A percentile compares a stretch with the other conserved stretches of the same genome.
Evolutionary conservation across 1,140 invertebrate species (phyloP).

Genomic region (Eufriesea mexicana): DNA sequence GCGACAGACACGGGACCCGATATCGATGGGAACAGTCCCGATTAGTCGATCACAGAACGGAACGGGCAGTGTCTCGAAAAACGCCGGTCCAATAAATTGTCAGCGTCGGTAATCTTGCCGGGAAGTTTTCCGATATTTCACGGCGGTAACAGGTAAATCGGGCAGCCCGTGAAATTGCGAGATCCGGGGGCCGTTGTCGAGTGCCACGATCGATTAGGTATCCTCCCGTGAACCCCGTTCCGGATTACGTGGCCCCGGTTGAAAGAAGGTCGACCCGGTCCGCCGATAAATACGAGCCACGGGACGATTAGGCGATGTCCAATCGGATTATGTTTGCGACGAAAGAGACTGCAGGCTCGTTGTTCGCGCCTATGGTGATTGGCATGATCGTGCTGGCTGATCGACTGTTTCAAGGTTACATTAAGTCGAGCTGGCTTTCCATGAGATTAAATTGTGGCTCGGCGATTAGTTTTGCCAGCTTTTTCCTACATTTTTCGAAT

Average conservation of each 20-base stretch:
- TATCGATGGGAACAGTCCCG: conserved; percentile 8
- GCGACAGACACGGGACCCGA: not conserved
- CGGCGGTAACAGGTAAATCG: conserved; percentile 61
- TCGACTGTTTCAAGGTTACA: too few relatives aligned
- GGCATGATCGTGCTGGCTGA: too few relatives aligned
- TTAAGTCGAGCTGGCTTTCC: too few relatives aligned
- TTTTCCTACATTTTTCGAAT: too few relatives aligned
- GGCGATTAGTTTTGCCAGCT: too few relatives aligned
- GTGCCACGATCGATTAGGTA: conserved; percentile 63
- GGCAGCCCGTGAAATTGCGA: conserved; percentile 49
- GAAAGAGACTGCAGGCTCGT: conserved; percentile 20
- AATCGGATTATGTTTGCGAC: conserved; percentile 38
- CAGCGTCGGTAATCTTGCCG: conserved; percentile 56
- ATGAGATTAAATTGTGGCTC: too few relatives aligned
- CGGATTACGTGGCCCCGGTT: conserved; percentile 45
- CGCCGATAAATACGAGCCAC: conserved; percentile 34
- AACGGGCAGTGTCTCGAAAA: conserved; percentile 42
- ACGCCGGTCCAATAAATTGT: conserved; percentile 57
- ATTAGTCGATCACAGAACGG: not conserved
- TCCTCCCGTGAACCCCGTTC: conserved; percentile 42
- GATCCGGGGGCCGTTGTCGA: conserved; percentile 43
- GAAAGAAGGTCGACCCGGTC: conserved; percentile 52
- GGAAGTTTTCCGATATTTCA: conserved; percentile 67
- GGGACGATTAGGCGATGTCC: conserved; percentile 50
- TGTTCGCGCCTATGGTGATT: conserved; percentile 33